Base-by-base conservation (phyloP, 2,888 invertebrate species). In the Heteropelma amictum region DNA sequence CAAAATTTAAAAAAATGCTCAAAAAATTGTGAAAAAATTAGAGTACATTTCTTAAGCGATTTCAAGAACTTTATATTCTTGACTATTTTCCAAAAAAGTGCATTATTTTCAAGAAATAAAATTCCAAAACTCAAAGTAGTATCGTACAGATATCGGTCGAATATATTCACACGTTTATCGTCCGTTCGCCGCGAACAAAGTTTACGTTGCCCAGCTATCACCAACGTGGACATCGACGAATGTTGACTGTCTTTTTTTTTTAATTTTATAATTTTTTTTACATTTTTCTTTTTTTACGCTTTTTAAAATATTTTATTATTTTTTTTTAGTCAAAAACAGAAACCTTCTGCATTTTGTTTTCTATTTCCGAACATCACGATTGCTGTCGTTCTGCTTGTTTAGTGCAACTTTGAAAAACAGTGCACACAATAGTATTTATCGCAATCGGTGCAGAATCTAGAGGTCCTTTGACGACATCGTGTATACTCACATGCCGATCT, bases 391-490 rank as follows among this genome's bases (percentile, higher is more conserved):
- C 40, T 40, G 19, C 40, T 40, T 38, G 23, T 60, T 35, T 35
- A 23, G 23, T 60, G 35, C 19, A 21, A 23, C 21, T 26, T 40
- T 33, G 21, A 17, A 33, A 68, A 68, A 30, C 58, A 68, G 30
- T 38, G 33, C 40, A 40, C 45, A 47, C 47, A 51, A 60, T 58
- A 58, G 58, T 56, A 58, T 42, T 40, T 17, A 60, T 68, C 21
- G 47, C 30, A 38, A 38, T 38, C 12, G 35, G 35, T 38, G 35
- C 35, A 38, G 35, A 38, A 38, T 38, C 35, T 38, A 38, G 35
- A 38, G 35, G 35, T 38, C 35, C 35, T 38, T 38, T 38, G 35
- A 38, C 35, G 35, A 38, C 35, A 38, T 38, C 12, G 12, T 38
- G 35, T 38, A 38, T 38, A 38, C 35, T 12, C 35, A 38, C 35